Base-by-base conservation (phyloP, 2,888 invertebrate genomes). In the Meandrusa payeni region DNA sequence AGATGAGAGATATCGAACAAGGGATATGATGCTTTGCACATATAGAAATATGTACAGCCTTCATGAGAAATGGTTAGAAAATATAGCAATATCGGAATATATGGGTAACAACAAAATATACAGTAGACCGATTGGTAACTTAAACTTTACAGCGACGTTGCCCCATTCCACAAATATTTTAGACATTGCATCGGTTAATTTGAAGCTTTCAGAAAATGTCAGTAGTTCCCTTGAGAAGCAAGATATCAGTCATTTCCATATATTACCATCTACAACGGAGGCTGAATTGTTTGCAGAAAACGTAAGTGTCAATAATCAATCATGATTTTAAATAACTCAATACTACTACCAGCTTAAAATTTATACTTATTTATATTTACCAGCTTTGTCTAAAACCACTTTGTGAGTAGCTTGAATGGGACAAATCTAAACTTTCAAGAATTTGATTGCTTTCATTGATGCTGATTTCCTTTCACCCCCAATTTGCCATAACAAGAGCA, bases 1-100 rank as follows among this genome's bases (percentile, higher is more conserved):
- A 15, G 93, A 93, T 53, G 95, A 95, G 64, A 88, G 91, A 38
- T 90, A 89, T 51, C 82, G 90, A 68, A 80, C 93, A 5, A 83
- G 93, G 39, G 91, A 91, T 34, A 89, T 90, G 65, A 83, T 91
- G 48, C 61, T 92, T 2, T 90, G 89, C 63, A 91, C 92, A 3
- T 92, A 91, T 56, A 91, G 89, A 83, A 92, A 89, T 56, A 69
- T 90, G 38, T 86, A 80, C 59, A 78, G 77, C 49, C 68, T 89
- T 12, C 82, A 82, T 47, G 87, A 89, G 51, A 81, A 83, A 41
- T 81, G 83, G 78, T 63, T 87, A 0, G 81, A 87, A 48, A 82
- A 82, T 51, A 69, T 85, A 6, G 74, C 86, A 1, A 73, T 87
- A 34, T 76, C 82, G 0, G 85, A 88, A 50, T 83, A 78, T 53